Evolutionary conservation across 2,888 invertebrate genomes (phyloP), one percentile per base, ranked within the genome.

Genomic region (Plutella xylostella): DNA sequence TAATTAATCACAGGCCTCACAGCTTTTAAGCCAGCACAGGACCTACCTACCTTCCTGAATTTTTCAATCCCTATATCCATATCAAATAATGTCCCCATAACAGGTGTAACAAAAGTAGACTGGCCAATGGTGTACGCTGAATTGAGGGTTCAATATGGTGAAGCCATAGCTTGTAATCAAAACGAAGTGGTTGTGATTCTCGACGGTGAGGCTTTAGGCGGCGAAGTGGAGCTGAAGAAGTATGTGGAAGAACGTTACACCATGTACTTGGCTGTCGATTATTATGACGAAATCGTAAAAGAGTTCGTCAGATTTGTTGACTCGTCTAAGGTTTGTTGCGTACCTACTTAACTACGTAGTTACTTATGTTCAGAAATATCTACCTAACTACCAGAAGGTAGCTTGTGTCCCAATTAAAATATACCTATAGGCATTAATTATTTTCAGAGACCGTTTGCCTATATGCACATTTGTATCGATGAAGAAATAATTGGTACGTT

Each of bases 391-490:
- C n/a, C n/a, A n/a, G n/a, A n/a, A n/a, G n/a, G n/a, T n/a, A n/a
- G n/a, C n/a, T n/a, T n/a, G n/a, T n/a, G n/a, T 30, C 1, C 4
- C 30, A 12, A 39, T 15, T 20, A n/a, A n/a, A n/a, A n/a, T n/a
- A n/a, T n/a, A n/a, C n/a, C n/a, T n/a, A n/a, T n/a, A n/a, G n/a
- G n/a, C n/a, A n/a, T n/a, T n/a, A n/a, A n/a, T n/a, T 28, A 45
- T 47, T 87, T 87, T 54, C 70, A 89, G 88, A 79, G 87, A 56
- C 79, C 85, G 28, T 82, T 75, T 55, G 85, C 78, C 2, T 88
- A 85, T 55, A 69, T 89, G 55, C 85, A 85, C 38, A 72, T 89
- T 51, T 64, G 80, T 3, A 73, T 87, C 43, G 62, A 86, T 52
- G 60, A 60, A 14, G 54, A 62, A 33, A 59, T 69, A 15, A 62